Evolutionary conservation across 2,888 invertebrate species (phyloP), one percentile per base, ranked within the genome.

Genomic region (Argyresthia goedartella): DNA sequence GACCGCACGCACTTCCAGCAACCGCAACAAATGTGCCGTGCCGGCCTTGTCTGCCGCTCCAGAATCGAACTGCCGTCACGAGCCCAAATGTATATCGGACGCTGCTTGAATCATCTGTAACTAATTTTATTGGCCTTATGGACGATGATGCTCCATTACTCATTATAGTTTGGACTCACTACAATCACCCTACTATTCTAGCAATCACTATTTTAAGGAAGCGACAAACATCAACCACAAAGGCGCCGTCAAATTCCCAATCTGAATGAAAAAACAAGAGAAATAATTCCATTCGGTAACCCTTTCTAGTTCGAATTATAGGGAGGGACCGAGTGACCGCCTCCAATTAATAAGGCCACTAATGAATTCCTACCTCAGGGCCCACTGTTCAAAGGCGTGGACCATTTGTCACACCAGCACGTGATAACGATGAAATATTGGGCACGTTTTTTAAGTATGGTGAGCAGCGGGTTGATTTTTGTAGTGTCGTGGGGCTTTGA

Each of bases 361-460:
- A 79, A 80, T 80, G 70, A 76, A 75, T 75, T 71, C 63, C 67
- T 63, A 67, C 71, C 71, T 64, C 60, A 61, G 66, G 70, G 65
- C 59, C 58, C 57, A 52, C 53, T 57, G 56, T 54, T 52, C 54
- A 61, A n/a, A 77, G 79, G 75, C 74, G 75, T 68, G 63, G 62
- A 73, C 77, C 76, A 82, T 82, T 82, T 81, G 80, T 84, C 78
- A 80, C 71, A 63, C 59, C 59, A 66, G 60, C 69, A 68, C 70
- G 64, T 64, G 75, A 75, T 81, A 80, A 75, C 69, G 64, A 42
- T 36, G 48, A 48, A 36, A 48, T 48, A 48, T 48, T 25, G 25
- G 25, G 25, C 25, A 25, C 25, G 25, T 25, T 25, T 25, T 25
- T 25, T 2, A 25, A 6, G 41, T 41, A 55, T 57, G 55, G 57